Evolutionary conservation across 2,797 vertebrate genomes (phyloP).

Genomic region (Amblyraja radiata): DNA sequence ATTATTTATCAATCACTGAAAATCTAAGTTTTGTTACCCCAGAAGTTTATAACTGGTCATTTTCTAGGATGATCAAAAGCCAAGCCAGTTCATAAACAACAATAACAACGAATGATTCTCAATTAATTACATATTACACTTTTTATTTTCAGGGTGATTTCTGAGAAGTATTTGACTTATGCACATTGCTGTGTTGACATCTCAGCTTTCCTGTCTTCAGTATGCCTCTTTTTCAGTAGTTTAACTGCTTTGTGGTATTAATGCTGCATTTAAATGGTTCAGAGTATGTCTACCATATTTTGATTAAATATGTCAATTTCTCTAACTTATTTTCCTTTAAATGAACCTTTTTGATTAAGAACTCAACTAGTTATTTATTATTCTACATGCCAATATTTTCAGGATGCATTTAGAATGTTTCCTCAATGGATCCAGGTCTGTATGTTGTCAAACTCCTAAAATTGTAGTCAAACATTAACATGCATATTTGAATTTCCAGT

Average conservation of each 20-base stretch:
- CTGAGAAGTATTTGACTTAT: not conserved
- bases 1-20: not conserved
- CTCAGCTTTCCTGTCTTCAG: not conserved
- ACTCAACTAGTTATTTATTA: not conserved
- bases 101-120: not conserved
- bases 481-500: conserved; percentile 36
- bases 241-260: not conserved
- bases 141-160: not conserved
- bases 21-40: not conserved
- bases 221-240: not conserved
- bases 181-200: not conserved
- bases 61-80: not conserved
- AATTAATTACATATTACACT: conserved; percentile 10
- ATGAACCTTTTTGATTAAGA: not conserved
- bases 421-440: not conserved
- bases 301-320: not conserved
- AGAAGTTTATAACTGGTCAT: not conserved
- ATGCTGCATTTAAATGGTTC: not conserved
- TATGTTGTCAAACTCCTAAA: not conserved
- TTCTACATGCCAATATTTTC: not conserved
- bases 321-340: not conserved
- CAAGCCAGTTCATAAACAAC: not conserved
- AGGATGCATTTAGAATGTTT: conserved; percentile 21
- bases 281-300: not conserved
- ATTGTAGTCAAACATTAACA: conserved; percentile 25